phyloP scores from a whole-genome alignment of 2,797 vertebrate species.

The Lemur catta region DNA sequence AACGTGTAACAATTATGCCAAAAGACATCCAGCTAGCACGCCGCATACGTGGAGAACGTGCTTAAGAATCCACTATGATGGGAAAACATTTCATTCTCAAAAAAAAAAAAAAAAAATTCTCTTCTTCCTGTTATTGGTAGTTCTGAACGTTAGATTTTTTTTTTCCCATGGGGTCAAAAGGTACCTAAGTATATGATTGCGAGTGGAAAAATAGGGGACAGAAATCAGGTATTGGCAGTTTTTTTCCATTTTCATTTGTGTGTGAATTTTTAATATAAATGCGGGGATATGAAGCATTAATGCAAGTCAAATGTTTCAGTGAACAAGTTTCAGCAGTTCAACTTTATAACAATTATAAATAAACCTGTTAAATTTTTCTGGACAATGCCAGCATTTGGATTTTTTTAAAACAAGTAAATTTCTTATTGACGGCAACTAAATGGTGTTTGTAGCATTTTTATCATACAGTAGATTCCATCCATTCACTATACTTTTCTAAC shows the following conservation, averaged over 20 bases:
- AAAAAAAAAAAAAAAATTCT: constrained; percentile 80
- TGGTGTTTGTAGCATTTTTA: constrained; percentile 84
- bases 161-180: constrained; percentile 87
- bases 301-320: not conserved
- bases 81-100: constrained; percentile 84
- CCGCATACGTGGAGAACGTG: constrained; percentile 90
- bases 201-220: constrained; percentile 86
- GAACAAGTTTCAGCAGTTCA: constrained; percentile 74
- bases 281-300: no score
- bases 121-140: constrained; percentile 90
- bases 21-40: constrained; percentile 91
- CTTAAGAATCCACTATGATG: constrained; percentile 83
- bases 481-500: constrained; percentile 84
- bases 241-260: no score
- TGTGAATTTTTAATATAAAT: no score
- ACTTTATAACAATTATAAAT: constrained; percentile 83
- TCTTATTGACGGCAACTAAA: constrained; percentile 84
- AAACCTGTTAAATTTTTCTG: constrained; percentile 83
- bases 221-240: constrained; percentile 57
- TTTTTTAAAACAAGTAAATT: constrained; percentile 84
- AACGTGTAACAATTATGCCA: constrained; percentile 92
- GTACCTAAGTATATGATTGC: constrained; percentile 87
- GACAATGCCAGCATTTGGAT: constrained; percentile 84
- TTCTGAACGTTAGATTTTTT: constrained; percentile 89
- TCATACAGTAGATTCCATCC: constrained; percentile 81